A percentile compares a stretch with the other conserved stretches of the same genome.
Evolutionary conservation across 2,888 invertebrate species (phyloP).

Genomic region (Hypomecis atomaria): DNA sequence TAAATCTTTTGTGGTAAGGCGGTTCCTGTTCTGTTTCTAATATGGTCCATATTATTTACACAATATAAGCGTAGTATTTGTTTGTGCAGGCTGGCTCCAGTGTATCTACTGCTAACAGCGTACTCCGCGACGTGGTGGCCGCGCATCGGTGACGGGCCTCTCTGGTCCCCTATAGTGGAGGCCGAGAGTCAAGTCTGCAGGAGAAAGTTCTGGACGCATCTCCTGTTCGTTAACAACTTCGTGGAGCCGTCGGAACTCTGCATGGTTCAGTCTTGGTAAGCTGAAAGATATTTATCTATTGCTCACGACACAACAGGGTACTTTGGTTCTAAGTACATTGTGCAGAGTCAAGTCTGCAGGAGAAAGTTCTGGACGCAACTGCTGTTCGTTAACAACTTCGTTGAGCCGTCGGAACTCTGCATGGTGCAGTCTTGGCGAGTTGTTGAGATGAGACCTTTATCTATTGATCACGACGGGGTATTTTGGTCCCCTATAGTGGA

Average conservation of each 20-base stretch:
- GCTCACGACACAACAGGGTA: too few species aligned
- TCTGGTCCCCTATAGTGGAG: constrained; percentile 25
- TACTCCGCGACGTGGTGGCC: constrained; percentile 41
- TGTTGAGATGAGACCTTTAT: too few species aligned
- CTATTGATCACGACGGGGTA: neutral
- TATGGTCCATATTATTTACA: too few species aligned
- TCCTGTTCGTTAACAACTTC: constrained; percentile 36
- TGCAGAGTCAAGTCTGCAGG: constrained; percentile 34
- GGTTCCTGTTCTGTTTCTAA: too few species aligned
- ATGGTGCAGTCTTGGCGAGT: constrained; percentile 38
- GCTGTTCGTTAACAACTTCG: constrained; percentile 36
- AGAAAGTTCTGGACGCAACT: constrained; percentile 41
- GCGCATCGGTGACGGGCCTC: constrained; percentile 28
- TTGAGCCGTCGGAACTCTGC: constrained; percentile 27
- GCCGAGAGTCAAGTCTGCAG: constrained; percentile 32
- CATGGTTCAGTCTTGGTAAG: constrained; percentile 38
- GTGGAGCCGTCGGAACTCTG: constrained; percentile 27
- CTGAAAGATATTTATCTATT: too few species aligned
- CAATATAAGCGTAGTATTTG: too few species aligned
- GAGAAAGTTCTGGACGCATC: constrained; percentile 40
- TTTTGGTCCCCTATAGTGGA: too few species aligned
- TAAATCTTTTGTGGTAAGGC: too few species aligned
- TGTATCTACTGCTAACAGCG: constrained; percentile 34
- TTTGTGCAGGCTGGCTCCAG: constrained; percentile 35
- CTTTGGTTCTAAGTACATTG: too few species aligned